Conservation (phyloP, 2,113 vertebrate species). For the Apaloderma vittatum region DNA sequence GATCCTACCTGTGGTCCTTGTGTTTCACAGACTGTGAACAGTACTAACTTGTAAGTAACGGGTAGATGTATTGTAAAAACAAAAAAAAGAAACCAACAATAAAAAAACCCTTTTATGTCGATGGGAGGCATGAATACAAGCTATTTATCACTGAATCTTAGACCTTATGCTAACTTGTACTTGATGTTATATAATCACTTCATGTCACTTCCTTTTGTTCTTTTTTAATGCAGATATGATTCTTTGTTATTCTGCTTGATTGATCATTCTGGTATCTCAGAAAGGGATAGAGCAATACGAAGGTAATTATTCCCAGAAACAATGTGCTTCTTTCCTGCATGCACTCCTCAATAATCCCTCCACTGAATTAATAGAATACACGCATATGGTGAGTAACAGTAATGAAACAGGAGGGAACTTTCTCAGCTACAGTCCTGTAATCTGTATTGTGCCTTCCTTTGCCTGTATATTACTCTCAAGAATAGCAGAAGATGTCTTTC, state of each 20-base stretch:
- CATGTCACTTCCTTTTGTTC: not conserved
- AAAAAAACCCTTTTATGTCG: not conserved
- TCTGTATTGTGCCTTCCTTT: not conserved
- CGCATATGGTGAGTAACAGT: not conserved
- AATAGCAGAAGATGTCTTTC: not conserved
- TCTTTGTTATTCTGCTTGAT: not conserved
- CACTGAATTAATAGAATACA: not conserved
- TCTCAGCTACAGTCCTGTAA: not conserved
- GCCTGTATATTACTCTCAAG: not conserved
- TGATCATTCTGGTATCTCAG: not conserved
- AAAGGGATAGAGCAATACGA: not conserved
- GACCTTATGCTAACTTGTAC: not conserved
- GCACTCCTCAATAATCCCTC: not conserved
- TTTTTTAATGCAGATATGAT: not conserved
- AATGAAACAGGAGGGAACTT: not conserved
- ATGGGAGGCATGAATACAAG: not conserved
- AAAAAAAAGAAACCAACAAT: not conserved
- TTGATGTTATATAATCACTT: not conserved
- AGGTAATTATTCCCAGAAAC: not conserved
- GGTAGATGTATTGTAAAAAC: fast-evolving
- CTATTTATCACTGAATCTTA: not conserved
- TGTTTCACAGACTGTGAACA: not conserved
- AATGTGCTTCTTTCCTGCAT: not conserved
- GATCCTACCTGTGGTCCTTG: not conserved
- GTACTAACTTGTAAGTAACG: fast-evolving